A percentile compares a stretch with the other conserved stretches of the same genome.
Evolutionary conservation across 2,888 invertebrate genomes (phyloP).

Genomic region (Pheosia gnoma): DNA sequence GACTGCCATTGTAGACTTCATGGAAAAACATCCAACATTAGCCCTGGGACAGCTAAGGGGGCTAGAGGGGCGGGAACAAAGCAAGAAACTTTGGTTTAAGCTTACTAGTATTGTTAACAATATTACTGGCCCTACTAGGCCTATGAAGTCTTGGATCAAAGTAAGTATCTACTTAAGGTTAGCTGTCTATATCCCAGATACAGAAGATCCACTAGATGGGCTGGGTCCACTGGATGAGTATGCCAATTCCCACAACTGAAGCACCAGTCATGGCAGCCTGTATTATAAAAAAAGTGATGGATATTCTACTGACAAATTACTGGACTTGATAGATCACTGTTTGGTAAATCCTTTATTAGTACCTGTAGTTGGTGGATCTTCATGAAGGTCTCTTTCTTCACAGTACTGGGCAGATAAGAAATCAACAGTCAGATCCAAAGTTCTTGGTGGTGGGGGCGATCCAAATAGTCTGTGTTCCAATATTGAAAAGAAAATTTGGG

Average conservation of each 20-base stretch:
- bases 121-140: constrained; percentile 68
- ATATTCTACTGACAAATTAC: no score
- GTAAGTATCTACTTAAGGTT: constrained; percentile 41
- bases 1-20: constrained; percentile 72
- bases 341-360: no score
- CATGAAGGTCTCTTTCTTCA: constrained; percentile 24
- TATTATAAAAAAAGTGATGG: no score
- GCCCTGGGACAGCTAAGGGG: constrained; percentile 69
- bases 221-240: no score
- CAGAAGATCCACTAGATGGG: no score
- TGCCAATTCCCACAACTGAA: no score
- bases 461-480: constrained; percentile 68
- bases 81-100: constrained; percentile 73
- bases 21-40: constrained; percentile 71
- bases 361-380: no score
- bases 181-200: no score
- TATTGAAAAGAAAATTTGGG: constrained; percentile 76
- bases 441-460: constrained; percentile 63
- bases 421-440: constrained; percentile 73
- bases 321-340: no score
- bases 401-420: constrained; percentile 81
- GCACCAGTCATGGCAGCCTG: no score
- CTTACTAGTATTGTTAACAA: constrained; percentile 68
- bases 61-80: constrained; percentile 69
- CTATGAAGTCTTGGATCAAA: constrained; percentile 79